Evolutionary conservation across 1,140 invertebrate species (phyloP).

Genomic region (Drosophila malerkotliana): DNA sequence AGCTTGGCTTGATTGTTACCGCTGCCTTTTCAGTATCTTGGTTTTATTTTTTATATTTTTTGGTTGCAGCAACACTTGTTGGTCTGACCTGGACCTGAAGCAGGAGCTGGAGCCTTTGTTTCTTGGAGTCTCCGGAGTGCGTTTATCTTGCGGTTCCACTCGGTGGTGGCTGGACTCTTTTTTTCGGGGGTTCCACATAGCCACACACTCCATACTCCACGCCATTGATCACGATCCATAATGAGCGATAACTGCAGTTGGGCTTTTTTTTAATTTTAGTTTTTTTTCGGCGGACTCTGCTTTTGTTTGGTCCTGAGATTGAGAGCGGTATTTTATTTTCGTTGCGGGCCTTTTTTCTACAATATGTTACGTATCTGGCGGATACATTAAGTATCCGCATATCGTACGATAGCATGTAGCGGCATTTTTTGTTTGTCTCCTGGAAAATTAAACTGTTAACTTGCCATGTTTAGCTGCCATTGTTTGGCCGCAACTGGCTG

Average conservation of each 20-base stretch:
- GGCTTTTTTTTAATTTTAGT: slow-evolving; percentile 13
- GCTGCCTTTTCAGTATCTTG: slow-evolving; percentile 36
- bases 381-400: slow-evolving; percentile 68
- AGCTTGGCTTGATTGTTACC: slow-evolving; percentile 64
- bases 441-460: slow-evolving; percentile 81
- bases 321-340: slow-evolving; percentile 60
- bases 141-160: slow-evolving; percentile 29
- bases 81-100: slow-evolving; percentile 24
- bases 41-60: slow-evolving; percentile 21
- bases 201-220: slow-evolving; percentile 21
- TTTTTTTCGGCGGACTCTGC: slow-evolving; percentile 31
- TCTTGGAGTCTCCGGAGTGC: slow-evolving; percentile 32
- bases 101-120: slow-evolving; percentile 47
- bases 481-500: slow-evolving; percentile 59
- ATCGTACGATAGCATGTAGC: slow-evolving; percentile 54
- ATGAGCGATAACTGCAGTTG: slow-evolving; percentile 78
- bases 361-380: slow-evolving; percentile 69
- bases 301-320: slow-evolving; percentile 80
- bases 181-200: slow-evolving; percentile 30
- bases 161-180: slow-evolving; percentile 25
- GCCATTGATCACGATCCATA: slow-evolving; percentile 76
- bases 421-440: slow-evolving; percentile 67
- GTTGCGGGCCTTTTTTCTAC: slow-evolving; percentile 23
- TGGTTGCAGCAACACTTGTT: slow-evolving; percentile 70
- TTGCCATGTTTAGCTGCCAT: slow-evolving; percentile 82